Evolutionary conservation across 2,113 vertebrate genomes (phyloP), one percentile per base, ranked within the genome.

Genomic region (Caretta caretta): DNA sequence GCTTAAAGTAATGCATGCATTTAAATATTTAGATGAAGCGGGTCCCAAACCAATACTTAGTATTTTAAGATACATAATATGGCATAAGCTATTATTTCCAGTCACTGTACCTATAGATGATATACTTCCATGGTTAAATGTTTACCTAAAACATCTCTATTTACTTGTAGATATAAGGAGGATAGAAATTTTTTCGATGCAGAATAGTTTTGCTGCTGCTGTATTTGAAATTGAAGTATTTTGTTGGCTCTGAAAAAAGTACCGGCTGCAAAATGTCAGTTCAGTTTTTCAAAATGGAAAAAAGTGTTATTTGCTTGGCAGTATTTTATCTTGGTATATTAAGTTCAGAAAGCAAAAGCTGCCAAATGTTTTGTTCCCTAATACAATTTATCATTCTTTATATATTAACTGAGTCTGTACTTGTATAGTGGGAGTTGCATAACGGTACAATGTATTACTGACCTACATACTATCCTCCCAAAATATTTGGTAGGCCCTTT

Each of bases 151-250:
- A 46, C 19, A 75, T 29, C 27, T n/a, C 25, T 13, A 29, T 46
- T 76, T 10, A 75, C n/a, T 65, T 69, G 25, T 0, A 93, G 87
- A 86, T 16, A 22, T 1, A 10, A 35, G 5, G 5, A 53, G 59
- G 6, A 90, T 4, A 19, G 1, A 6, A 6, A 38, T 20, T 29
- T 69, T n/a, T 0, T 20, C 5, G 51, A 2, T 1, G 3, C 20
- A 86, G 35, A 62, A 49, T 6, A 16, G 22, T 56, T 31, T 35
- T 24, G 12, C 59, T n/a, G n/a, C 10, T 75, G 10, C 38, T 10
- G 27, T 46, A 19, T 49, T 38, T 46, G 5, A 79, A 93, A 78
- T 5, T 6, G 35, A 80, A 54, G 3, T 2, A 75, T 27, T 13
- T 78, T 4, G 5, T 3, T 86, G 31, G 4, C 42, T 87, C 48